Conservation (phyloP, 2,113 vertebrate species). For the Scytalopus superciliaris region DNA sequence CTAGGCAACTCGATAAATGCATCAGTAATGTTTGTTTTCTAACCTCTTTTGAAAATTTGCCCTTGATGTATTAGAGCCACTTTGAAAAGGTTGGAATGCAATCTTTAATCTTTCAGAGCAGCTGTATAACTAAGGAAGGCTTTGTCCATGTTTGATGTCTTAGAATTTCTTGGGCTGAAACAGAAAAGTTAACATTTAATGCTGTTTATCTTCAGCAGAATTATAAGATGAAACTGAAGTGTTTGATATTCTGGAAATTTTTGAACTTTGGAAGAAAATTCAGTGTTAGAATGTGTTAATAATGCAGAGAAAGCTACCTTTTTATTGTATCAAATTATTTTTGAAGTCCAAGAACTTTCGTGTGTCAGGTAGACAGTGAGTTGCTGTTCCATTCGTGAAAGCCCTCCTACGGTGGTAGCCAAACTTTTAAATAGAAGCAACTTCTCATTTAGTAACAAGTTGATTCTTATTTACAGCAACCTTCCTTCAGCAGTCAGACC, state of each 20-base stretch:
- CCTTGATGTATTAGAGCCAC: background rate
- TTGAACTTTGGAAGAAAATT: background rate
- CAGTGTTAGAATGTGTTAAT: background rate
- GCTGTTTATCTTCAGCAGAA: background rate
- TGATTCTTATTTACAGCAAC: background rate
- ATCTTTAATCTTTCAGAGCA: background rate
- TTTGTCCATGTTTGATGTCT: background rate
- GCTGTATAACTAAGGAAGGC: background rate
- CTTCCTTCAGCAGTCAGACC: background rate
- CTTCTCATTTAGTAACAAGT: background rate
- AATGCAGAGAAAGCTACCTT: background rate
- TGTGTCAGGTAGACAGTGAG: background rate
- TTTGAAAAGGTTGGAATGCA: background rate
- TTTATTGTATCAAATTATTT: background rate
- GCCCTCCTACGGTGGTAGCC: background rate
- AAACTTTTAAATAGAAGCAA: background rate
- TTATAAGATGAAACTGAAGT: background rate
- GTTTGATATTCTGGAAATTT: constrained; percentile 3
- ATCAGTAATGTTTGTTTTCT: constrained; percentile 17
- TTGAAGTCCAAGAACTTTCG: background rate
- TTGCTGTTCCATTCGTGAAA: background rate
- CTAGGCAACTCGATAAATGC: background rate
- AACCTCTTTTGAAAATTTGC: background rate
- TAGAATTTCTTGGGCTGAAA: background rate
- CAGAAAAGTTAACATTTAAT: background rate